These are phyloP conservation scores for Mesitornis unicolor DNA, from an alignment of 2,113 vertebrate species.

Conservation along the genomic window DNA sequence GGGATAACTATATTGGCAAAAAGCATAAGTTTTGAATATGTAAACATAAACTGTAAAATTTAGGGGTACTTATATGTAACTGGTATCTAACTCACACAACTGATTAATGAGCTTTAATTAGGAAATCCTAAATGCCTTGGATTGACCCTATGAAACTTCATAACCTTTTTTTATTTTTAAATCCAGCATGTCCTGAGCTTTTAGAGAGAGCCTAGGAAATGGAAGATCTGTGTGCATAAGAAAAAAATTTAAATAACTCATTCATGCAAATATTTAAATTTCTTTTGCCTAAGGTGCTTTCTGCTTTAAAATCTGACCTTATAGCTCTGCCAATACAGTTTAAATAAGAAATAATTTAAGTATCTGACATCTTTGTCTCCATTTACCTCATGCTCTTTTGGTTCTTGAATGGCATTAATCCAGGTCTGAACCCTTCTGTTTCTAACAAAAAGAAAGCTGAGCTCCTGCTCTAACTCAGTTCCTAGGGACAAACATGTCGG, in stretches of 20 bases:
- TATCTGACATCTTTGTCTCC: neutral
- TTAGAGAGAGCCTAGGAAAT: neutral
- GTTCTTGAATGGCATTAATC: neutral
- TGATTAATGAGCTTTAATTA: neutral
- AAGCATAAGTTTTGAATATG: neutral
- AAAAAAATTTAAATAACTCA: neutral
- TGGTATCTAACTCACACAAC: neutral
- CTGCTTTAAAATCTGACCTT: neutral
- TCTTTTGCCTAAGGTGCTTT: neutral
- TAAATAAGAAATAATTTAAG: neutral
- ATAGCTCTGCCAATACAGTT: neutral
- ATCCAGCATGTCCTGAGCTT: neutral
- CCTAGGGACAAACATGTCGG: accelerated
- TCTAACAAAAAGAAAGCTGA: neutral
- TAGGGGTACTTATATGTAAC: neutral
- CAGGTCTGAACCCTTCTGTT: neutral
- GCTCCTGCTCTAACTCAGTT: neutral
- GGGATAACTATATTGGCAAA: neutral
- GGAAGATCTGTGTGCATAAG: neutral
- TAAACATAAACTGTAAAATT: neutral
- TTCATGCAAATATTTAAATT: neutral
- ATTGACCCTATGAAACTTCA: neutral
- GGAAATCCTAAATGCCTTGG: neutral
- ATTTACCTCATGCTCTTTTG: neutral
- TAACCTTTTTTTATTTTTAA: neutral